Evolutionary conservation across 2,888 invertebrate species (phyloP), one percentile per base, ranked within the genome.

Genomic region (Diploptera punctata): DNA sequence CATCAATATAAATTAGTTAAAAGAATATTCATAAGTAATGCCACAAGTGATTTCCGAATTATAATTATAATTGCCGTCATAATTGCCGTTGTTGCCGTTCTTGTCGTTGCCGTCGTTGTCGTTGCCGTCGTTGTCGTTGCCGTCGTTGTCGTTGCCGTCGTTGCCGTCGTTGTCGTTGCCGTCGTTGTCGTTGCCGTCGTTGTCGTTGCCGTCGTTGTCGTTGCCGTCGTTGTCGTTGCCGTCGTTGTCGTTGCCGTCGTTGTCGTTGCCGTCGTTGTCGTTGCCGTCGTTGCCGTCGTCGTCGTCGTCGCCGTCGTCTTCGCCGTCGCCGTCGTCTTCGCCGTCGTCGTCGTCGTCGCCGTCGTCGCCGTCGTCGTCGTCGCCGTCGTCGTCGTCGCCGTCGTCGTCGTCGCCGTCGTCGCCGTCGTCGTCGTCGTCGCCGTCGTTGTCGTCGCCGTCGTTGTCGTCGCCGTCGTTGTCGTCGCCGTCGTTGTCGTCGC

Each of bases 171-270:
- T n/a, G n/a, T n/a, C n/a, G n/a, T n/a, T n/a, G n/a, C n/a, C n/a
- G n/a, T n/a, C n/a, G n/a, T n/a, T n/a, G n/a, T n/a, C n/a, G n/a
- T n/a, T n/a, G n/a, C n/a, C n/a, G n/a, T n/a, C n/a, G n/a, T n/a
- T n/a, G n/a, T n/a, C n/a, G n/a, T n/a, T n/a, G n/a, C n/a, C n/a
- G n/a, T n/a, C n/a, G n/a, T n/a, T n/a, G n/a, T n/a, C n/a, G n/a
- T n/a, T n/a, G n/a, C n/a, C n/a, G n/a, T n/a, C n/a, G n/a, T n/a
- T n/a, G n/a, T 49, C 19, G 19, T 49, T 49, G 19, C n/a, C n/a
- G 49, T 18, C 49, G n/a, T 49, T 49, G 49, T 49, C 49, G n/a
- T 49, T 49, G 49, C n/a, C n/a, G n/a, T n/a, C n/a, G n/a, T 49
- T n/a, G 19, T 18, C n/a, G 49, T 49, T n/a, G 19, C n/a, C n/a